Evolutionary conservation across 2,888 invertebrate species (phyloP), one percentile per base, ranked within the genome.

Genomic region (Elegia similella): DNA sequence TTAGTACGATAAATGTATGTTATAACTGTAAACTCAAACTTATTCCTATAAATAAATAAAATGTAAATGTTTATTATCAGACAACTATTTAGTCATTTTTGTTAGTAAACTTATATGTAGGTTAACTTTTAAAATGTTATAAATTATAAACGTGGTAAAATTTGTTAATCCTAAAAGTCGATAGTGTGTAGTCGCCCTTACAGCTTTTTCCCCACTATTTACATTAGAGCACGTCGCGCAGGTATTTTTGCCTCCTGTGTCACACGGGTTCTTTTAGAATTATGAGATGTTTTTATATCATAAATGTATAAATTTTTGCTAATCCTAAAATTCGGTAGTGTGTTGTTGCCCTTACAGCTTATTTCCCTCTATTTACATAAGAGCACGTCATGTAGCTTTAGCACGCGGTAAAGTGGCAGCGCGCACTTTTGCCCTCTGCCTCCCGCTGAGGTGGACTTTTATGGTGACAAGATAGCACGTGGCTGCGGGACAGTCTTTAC

Each of bases 361-460:
- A 23, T 23, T 23, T 23, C 23, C 23, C 43, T 13, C 58, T 65
- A 72, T 77, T 78, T 76, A 72, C 72, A 74, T 70, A 73, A 68
- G 66, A 67, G 65, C 54, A 65, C 65, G 70, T 73, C 72, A 73
- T 69, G 63, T 63, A 66, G 54, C 30, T 63, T 65, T 68, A 67
- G 65, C 70, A 64, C 66, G 66, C 68, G 65, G 70, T 67, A 70
- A 69, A 74, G 69, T 72, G 71, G 75, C 74, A 69, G 73, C 64
- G 59, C 62, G 61, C 68, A 62, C 59, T 63, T 63, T 62, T 72
- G 72, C 70, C 72, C 73, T 75, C 68, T 73, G 70, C 69, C 71
- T 69, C 78, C 75, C 61, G 74, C 73, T 78, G 77, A 12, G 68
- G 65, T 61, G 55, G 59, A 46, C 44, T 29, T n/a, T 16, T 8